Conservation (phyloP, 2,888 invertebrate genomes). For the Calameuta idolon region DNA sequence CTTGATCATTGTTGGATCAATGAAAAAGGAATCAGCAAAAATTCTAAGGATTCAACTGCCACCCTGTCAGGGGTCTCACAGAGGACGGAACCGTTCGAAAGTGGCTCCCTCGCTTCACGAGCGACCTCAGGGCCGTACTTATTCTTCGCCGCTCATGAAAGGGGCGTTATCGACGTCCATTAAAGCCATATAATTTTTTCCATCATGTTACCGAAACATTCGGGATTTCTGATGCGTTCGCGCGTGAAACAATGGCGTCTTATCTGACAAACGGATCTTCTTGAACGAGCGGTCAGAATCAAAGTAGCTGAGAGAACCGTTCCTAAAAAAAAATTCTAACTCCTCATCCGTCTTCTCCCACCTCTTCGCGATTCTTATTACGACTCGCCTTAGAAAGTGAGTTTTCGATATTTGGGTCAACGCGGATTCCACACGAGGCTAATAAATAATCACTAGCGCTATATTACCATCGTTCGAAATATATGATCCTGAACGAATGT, state of each 20-base stretch:
- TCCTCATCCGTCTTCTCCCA: slow-evolving; percentile 21
- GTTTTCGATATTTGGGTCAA: slow-evolving; percentile 46
- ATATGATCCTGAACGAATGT: neutral
- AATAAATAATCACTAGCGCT: neutral
- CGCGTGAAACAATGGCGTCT: neutral
- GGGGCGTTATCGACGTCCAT: neutral
- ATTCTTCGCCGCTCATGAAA: neutral
- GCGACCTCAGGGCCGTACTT: neutral
- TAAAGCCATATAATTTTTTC: neutral
- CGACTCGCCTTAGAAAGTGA: slow-evolving; percentile 47
- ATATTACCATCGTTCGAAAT: neutral
- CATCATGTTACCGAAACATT: neutral
- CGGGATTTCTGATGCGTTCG: neutral
- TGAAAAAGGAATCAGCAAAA: neutral
- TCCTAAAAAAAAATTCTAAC: neutral
- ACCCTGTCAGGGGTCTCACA: neutral
- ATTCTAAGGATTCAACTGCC: neutral
- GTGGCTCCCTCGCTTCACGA: neutral
- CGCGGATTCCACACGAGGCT: neutral
- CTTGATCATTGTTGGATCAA: neutral
- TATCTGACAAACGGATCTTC: neutral
- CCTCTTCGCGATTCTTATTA: slow-evolving; percentile 22
- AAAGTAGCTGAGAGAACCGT: neutral
- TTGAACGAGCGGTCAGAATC: neutral
- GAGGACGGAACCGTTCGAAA: neutral